Evolutionary conservation across 2,113 vertebrate species (phyloP), one percentile per base, ranked within the genome.

Genomic region (Phalacrocorax pelagicus): DNA sequence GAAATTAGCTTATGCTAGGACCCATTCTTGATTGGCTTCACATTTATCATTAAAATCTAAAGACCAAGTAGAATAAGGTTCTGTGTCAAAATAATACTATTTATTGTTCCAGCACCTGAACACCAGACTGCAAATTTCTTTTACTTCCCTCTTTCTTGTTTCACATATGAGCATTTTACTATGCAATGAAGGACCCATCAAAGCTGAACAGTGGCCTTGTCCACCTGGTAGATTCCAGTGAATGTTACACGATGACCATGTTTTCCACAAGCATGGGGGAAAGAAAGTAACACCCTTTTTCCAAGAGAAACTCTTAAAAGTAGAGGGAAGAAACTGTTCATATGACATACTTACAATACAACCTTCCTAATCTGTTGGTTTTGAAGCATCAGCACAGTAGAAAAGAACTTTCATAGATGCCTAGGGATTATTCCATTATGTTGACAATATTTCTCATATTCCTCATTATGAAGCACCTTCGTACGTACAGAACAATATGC

Each of bases 241-340:
- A 52, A 73, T 3, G 26, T 44, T 58, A 78, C 65, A 27, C 0
- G 0, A 81, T 42, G 29, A 44, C 17, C 11, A 34, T 29, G 13
- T 70, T 88, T 86, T 66, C 46, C 55, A 73, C 20, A 47, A 57
- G 26, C 34, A 72, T 1, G 4, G 23, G 20, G 7, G 66, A 58
- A 59, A 81, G n/a, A 65, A 86, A 59, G 23, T 17, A 74, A 80
- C 16, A 16, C 17, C 10, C 5, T 57, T 77, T 83, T 71, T 27
- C 77, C 15, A 62, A 67, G n/a, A 88, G 27, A 84, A 94, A 78
- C 13, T 30, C 77, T 61, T 26, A 51, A 75, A 20, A 79, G 73
- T 15, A 84, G 49, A 79, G 47, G 81, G 46, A 92, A 90, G 57
- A 83, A 59, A 54, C 32, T 46, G 34, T 58, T 90, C 54, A 42